A percentile compares a stretch with the other conserved stretches of the same genome.
Conservation (phyloP, 2,888 invertebrate species). For the Branchipolynoe longqiensis region DNA sequence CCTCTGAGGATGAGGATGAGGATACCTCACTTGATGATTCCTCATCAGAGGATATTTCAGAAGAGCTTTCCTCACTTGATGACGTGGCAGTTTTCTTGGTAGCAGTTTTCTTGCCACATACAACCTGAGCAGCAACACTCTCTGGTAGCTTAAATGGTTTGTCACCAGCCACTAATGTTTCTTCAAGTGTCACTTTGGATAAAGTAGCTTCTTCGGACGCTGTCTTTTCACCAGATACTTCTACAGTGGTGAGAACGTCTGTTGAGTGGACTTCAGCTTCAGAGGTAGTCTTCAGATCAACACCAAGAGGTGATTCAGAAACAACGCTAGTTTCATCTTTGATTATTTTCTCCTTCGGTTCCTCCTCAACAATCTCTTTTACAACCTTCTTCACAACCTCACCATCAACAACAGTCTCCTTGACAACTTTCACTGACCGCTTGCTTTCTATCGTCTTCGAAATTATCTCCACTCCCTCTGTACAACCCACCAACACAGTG, state of each 20-base stretch:
- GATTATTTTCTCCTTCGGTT: not conserved
- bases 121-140: not conserved
- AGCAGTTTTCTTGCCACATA: constrained; percentile 15
- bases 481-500: constrained; percentile 3
- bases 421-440: constrained; percentile 19
- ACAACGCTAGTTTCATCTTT: constrained; percentile 45
- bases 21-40: constrained; percentile 30
- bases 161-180: not conserved
- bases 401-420: constrained; percentile 14
- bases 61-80: too few species aligned
- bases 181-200: not conserved
- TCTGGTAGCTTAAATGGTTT: too few species aligned
- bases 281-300: not conserved
- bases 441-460: constrained; percentile 20
- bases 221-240: not conserved
- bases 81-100: constrained; percentile 8
- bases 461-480: constrained; percentile 16
- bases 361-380: not conserved
- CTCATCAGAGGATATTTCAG: constrained; percentile 5
- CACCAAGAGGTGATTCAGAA: not conserved
- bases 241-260: not conserved
- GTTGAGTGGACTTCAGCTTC: too few species aligned
- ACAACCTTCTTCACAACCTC: constrained; percentile 26
- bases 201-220: too few species aligned
- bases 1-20: too few species aligned